Evolutionary conservation across 1,140 invertebrate genomes (phyloP).

Genomic region (Sesamia nonagrioides): DNA sequence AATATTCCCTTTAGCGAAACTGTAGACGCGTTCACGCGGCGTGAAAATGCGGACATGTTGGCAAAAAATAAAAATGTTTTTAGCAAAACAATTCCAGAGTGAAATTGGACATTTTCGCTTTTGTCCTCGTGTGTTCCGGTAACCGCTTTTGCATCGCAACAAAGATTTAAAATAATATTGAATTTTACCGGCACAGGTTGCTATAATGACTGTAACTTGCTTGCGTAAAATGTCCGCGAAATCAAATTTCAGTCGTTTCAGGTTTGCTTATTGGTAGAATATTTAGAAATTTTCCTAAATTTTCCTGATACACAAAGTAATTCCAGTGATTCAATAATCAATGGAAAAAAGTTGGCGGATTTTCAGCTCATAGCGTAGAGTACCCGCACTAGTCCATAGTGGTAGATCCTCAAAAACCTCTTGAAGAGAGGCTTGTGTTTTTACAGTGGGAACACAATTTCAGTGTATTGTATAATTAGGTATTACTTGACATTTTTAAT

Average conservation of each 20-base stretch:
- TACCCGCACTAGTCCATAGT: too few species aligned
- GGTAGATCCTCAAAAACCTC: too few species aligned
- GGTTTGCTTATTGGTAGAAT: neutral
- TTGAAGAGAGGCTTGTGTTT: too few species aligned
- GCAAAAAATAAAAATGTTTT: constrained; percentile 38
- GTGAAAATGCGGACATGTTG: constrained; percentile 45
- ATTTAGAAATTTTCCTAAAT: neutral
- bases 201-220: constrained; percentile 27
- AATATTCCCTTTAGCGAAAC: constrained; percentile 32
- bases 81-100: constrained; percentile 47
- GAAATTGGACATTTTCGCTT: constrained; percentile 48
- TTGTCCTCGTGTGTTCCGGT: constrained; percentile 44
- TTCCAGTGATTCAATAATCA: too few species aligned
- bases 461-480: too few species aligned
- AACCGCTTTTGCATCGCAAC: constrained; percentile 44
- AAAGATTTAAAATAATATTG: constrained; percentile 50
- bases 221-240: too few species aligned
- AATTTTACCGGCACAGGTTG: constrained; percentile 38
- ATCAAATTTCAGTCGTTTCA: too few species aligned
- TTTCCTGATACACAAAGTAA: too few species aligned
- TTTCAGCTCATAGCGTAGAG: too few species aligned
- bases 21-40: constrained; percentile 21
- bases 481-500: too few species aligned
- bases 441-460: too few species aligned
- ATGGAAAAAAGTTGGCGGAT: too few species aligned